Percentiles rank a stretch among this genome's conserved stretches.
These are phyloP conservation scores for Lutjanus campechanus DNA, from an alignment of 2,797 vertebrate species.

Conservation along the genomic window DNA sequence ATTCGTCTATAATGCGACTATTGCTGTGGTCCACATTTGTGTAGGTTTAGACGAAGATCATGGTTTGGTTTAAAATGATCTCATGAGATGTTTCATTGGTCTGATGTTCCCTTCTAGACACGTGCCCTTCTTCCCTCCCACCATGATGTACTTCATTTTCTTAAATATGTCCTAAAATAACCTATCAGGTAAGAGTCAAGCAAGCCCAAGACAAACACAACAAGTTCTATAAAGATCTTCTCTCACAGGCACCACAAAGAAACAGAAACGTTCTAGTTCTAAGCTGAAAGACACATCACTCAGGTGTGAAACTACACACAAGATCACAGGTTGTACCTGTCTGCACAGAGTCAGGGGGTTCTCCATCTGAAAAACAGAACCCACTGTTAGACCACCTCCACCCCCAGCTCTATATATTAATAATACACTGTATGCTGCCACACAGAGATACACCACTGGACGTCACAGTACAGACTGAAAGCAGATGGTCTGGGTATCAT, in stretches of 20 bases:
- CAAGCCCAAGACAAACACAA: not conserved
- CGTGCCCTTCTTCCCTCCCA: not conserved
- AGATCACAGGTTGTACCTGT: slow-evolving; percentile 50
- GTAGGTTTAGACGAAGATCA: no score
- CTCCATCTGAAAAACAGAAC: slow-evolving; percentile 61
- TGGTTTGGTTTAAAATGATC: no score
- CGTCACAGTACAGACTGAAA: not conserved
- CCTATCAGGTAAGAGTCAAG: not conserved
- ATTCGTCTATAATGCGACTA: no score
- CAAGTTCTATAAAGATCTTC: not conserved
- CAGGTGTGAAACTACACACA: slow-evolving; percentile 1
- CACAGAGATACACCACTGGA: not conserved
- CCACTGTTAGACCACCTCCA: slow-evolving; percentile 22
- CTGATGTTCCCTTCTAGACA: no score
- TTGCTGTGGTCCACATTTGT: no score
- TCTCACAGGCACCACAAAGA: not conserved
- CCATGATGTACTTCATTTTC: not conserved
- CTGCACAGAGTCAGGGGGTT: slow-evolving; percentile 40
- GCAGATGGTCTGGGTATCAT: no score
- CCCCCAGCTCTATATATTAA: not conserved
- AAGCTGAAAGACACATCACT: not conserved
- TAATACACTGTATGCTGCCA: not conserved
- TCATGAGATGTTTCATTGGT: no score
- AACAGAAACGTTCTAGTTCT: not conserved
- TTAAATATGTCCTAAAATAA: not conserved